Conservation (phyloP, 1,140 invertebrate species). For the Drosophila nannoptera region DNA sequence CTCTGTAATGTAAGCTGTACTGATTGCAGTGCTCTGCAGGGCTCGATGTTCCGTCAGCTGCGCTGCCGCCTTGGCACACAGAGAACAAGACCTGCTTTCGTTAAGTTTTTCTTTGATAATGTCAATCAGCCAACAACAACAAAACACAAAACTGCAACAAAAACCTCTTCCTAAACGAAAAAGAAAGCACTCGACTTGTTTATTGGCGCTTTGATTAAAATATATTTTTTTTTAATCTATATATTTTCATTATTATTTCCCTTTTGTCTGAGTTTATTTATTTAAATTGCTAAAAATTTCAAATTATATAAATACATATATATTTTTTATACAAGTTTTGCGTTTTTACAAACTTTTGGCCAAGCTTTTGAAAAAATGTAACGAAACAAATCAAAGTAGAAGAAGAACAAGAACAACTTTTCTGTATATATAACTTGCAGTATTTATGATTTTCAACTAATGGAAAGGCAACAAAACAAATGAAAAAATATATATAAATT, state of each 20-base stretch:
- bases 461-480: slow-evolving; percentile 16
- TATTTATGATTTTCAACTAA: slow-evolving; percentile 70
- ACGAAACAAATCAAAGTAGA: slow-evolving; percentile 21
- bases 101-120: slow-evolving; percentile 47
- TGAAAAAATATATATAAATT: slow-evolving; percentile 7
- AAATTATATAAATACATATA: slow-evolving; percentile 2
- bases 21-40: background rate
- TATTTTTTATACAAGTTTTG: slow-evolving; percentile 16
- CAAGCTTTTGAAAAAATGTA: slow-evolving; percentile 37
- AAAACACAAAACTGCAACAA: slow-evolving; percentile 25
- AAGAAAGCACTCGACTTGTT: slow-evolving; percentile 20
- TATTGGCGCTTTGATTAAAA: slow-evolving; percentile 32
- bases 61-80: background rate
- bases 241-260: slow-evolving; percentile 19
- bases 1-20: background rate
- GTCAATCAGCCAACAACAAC: slow-evolving; percentile 7
- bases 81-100: slow-evolving; percentile 42
- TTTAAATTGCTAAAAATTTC: slow-evolving; percentile 9
- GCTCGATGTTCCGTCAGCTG: too few relatives aligned
- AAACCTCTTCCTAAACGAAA: background rate
- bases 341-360: slow-evolving; percentile 26
- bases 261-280: slow-evolving; percentile 43
- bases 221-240: slow-evolving; percentile 14
- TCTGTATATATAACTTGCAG: slow-evolving; percentile 66
- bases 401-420: slow-evolving; percentile 24